phyloP scores from a whole-genome alignment of 2,113 vertebrate species.

The Andinoacara biseriatus region DNA sequence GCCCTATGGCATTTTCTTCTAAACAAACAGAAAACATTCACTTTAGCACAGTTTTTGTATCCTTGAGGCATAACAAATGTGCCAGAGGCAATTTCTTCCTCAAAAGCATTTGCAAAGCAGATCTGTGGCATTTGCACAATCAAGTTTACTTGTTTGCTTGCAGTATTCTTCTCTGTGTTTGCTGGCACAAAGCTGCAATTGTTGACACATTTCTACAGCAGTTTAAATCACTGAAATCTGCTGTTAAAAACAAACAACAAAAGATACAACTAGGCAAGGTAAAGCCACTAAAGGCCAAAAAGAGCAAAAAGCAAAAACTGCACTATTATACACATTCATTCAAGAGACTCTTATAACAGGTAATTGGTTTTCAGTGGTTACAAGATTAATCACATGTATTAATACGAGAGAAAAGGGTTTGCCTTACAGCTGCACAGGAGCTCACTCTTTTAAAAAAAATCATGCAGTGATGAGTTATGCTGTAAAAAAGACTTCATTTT shows the following conservation, averaged over 20 bases:
- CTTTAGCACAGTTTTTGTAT: not conserved
- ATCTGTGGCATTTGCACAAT: not conserved
- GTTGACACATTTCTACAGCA: not conserved
- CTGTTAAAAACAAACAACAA: not conserved
- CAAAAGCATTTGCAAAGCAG: not conserved
- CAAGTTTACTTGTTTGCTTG: not conserved
- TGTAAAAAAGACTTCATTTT: not conserved
- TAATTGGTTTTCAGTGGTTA: not conserved
- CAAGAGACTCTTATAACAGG: no score
- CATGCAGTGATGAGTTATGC: not conserved
- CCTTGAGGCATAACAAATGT: not conserved
- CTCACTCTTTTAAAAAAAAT: not conserved
- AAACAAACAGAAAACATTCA: not conserved
- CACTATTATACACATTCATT: not conserved
- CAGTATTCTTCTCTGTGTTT: not conserved
- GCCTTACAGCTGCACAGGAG: not conserved
- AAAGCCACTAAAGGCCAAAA: not conserved
- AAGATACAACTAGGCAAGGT: not conserved
- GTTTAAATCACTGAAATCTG: not conserved
- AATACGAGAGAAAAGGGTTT: not conserved
- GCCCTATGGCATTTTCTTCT: not conserved
- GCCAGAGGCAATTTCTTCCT: not conserved
- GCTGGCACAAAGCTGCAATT: no score
- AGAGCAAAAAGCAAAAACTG: not conserved
- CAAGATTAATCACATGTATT: not conserved